Evolutionary conservation across 2,113 vertebrate genomes (phyloP), one percentile per base, ranked within the genome.

Genomic region (Gasterosteus aculeatus): DNA sequence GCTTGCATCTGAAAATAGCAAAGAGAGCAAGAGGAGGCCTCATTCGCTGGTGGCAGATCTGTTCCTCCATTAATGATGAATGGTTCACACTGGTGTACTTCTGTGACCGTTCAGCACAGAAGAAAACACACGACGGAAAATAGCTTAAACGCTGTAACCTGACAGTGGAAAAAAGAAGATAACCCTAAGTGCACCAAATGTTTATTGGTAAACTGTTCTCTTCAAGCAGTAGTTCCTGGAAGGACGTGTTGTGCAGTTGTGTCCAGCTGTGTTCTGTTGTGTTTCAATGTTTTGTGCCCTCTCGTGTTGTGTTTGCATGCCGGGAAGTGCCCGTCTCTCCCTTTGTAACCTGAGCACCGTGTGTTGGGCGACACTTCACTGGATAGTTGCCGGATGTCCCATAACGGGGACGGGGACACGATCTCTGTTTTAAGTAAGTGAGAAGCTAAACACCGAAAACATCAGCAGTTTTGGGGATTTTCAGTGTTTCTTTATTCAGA

Each of bases 1-100:
- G 76, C 84, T 76, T 76, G 62, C 69, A 76, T 81, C 85, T 85
- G 81, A 91, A 90, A 91, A 90, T 85, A 89, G 89, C 87, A 82
- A 74, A 80, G 75, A 82, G 75, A 75, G 75, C 77, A 57, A 86
- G 86, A 75, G 46, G 63, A 88, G 82, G 74, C 72, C 77, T 85
- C 54, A 84, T 87, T 89, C 46, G 68, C 57, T 53, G 53, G 53
- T 72, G 62, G 67, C 60, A 75, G 82, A 84, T 83, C 57, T 62
- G 12, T 68, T 69, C 70, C 63, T 85, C 79, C 75, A 69, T 81
- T 63, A 49, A 69, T 82, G 46, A 31, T 77, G 73, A 77, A 69
- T 41, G 39, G 83, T 72, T 70, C 51, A 78, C 44, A 54, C 16
- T 54, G 41, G 35, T 41, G 56, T 38, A 44, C 46, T 72, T 65